Conservation (phyloP, 2,888 invertebrate genomes). For the Euzophera pinguis region DNA sequence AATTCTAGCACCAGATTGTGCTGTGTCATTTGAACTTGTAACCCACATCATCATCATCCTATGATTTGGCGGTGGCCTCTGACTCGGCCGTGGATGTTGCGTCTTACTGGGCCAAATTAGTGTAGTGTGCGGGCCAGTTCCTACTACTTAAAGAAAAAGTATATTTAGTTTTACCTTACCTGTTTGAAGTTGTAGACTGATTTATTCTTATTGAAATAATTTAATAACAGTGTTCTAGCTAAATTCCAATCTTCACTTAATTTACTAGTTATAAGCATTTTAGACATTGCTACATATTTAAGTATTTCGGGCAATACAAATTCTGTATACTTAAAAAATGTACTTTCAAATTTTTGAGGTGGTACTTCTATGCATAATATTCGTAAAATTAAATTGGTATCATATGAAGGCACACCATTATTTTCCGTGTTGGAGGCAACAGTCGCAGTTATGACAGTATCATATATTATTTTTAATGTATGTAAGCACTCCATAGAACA, state of each 20-base stretch:
- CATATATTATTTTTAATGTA: slow-evolving; percentile 32
- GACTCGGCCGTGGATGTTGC: too few species aligned
- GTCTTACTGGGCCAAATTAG: too few species aligned
- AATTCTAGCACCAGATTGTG: too few species aligned
- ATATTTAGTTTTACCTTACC: too few species aligned
- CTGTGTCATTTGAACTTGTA: too few species aligned
- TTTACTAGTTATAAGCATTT: slow-evolving; percentile 35
- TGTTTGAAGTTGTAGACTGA: slow-evolving; percentile 25
- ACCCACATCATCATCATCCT: too few species aligned
- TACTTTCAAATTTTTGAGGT: slow-evolving; percentile 24
- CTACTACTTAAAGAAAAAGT: too few species aligned
- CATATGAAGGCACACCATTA: neutral
- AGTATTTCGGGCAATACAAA: slow-evolving; percentile 32
- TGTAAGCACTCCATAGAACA: slow-evolving; percentile 24
- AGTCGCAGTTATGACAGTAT: slow-evolving; percentile 39
- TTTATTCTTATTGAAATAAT: slow-evolving; percentile 39
- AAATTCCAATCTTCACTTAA: slow-evolving; percentile 41
- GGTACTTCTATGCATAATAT: slow-evolving; percentile 45
- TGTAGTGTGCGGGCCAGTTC: too few species aligned
- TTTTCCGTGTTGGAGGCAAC: slow-evolving; percentile 25
- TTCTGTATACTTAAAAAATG: slow-evolving; percentile 31
- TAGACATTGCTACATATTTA: slow-evolving; percentile 43
- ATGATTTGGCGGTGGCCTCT: too few species aligned
- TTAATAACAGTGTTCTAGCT: slow-evolving; percentile 34
- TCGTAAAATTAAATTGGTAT: slow-evolving; percentile 30